A percentile compares a stretch with the other conserved stretches of the same genome.
Conservation (phyloP, 1,140 invertebrate species). For the Drosophila sechellia region DNA sequence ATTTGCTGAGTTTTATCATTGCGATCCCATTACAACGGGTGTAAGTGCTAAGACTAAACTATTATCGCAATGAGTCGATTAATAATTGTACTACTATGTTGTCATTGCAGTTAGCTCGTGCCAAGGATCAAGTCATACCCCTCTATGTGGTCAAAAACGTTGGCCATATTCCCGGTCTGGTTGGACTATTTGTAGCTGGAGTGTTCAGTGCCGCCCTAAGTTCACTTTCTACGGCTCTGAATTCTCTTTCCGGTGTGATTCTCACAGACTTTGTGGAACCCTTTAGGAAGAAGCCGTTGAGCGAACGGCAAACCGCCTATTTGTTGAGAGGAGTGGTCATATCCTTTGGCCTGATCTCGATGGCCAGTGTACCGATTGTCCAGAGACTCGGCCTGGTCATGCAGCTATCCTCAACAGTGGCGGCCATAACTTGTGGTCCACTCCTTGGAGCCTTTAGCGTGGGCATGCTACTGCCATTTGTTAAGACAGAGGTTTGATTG, state of each 20-base stretch:
- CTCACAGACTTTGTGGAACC: conserved; percentile 92
- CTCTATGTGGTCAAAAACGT: conserved; percentile 89
- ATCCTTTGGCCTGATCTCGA: conserved; percentile 87
- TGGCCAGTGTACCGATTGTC: conserved; percentile 89
- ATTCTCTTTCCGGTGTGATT: conserved; percentile 91
- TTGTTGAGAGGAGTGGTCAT: conserved; percentile 88
- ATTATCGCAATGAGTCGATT: too few relatives aligned
- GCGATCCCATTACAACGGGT: conserved; percentile 88
- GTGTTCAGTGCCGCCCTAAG: conserved; percentile 91
- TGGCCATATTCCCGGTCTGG: conserved; percentile 88
- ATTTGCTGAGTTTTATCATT: conserved; percentile 89
- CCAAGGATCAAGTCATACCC: conserved; percentile 89
- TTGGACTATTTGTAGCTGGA: conserved; percentile 91
- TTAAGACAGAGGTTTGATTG: conserved; percentile 87
- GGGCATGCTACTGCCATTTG: conserved; percentile 93
- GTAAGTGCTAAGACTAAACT: too few relatives aligned
- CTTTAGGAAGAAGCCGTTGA: conserved; percentile 86
- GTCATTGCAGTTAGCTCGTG: conserved; percentile 79
- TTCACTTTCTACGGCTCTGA: conserved; percentile 92
- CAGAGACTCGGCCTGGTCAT: conserved; percentile 90
- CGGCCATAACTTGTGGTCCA: conserved; percentile 92
- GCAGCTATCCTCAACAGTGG: conserved; percentile 90
- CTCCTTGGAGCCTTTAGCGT: conserved; percentile 93
- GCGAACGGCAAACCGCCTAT: conserved; percentile 87
- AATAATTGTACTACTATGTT: neutral